A percentile compares a stretch with the other conserved stretches of the same genome.
These are phyloP conservation scores for Pygoscelis antarcticus DNA, from an alignment of 2,113 vertebrate genomes.

Conservation along the genomic window DNA sequence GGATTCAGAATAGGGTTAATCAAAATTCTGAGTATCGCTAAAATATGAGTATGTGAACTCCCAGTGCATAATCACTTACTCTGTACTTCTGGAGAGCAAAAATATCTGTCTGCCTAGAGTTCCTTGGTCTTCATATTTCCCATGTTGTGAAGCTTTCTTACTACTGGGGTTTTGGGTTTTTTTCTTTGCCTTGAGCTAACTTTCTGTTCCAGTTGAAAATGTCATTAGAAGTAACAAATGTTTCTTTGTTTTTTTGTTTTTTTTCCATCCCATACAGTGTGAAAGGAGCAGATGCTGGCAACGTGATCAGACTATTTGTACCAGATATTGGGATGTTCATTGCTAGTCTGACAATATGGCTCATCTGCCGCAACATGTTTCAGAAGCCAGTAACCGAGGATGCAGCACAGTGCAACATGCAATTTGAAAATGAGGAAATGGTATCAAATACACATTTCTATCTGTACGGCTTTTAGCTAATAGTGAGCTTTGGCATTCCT, in stretches of 20 bases:
- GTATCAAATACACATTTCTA: slow-evolving; percentile 71
- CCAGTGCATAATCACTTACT: not conserved
- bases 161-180: not conserved
- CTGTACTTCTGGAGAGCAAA: not conserved
- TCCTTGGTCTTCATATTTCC: not conserved
- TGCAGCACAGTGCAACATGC: slow-evolving; percentile 86
- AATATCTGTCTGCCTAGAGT: not conserved
- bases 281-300: slow-evolving; percentile 91
- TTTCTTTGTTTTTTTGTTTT: not conserved
- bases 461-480: not conserved
- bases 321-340: slow-evolving; percentile 96
- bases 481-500: not conserved
- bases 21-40: not conserved
- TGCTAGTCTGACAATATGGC: slow-evolving; percentile 88
- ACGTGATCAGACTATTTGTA: slow-evolving; percentile 92
- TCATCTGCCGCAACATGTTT: slow-evolving; percentile 90
- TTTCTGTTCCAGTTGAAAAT: slow-evolving; percentile 3
- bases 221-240: slow-evolving; percentile 12
- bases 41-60: not conserved
- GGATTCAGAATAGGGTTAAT: not conserved
- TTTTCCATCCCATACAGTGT: slow-evolving; percentile 77
- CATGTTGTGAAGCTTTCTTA: not conserved
- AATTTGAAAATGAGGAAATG: slow-evolving; percentile 92
- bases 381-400: slow-evolving; percentile 86
- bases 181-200: not conserved